Percentiles rank a stretch among this genome's conserved stretches.
These are phyloP conservation scores for Lineus longissimus DNA, from an alignment of 1,140 invertebrate species.

Conservation along the genomic window DNA sequence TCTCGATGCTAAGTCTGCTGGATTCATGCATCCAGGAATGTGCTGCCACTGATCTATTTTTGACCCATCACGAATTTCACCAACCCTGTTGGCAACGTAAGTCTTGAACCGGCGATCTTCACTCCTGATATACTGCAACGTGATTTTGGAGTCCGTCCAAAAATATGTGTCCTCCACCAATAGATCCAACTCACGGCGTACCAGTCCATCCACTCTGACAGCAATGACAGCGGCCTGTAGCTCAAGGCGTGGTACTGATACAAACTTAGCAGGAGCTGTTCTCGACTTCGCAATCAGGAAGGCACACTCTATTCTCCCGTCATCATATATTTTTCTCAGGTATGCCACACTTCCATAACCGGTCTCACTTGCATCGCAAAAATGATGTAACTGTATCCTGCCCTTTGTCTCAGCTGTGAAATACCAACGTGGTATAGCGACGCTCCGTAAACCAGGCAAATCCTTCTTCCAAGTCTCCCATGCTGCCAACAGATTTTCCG, in stretches of 20 bases:
- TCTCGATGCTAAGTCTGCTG: conserved; percentile 51
- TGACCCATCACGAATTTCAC: not conserved
- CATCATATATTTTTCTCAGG: not conserved
- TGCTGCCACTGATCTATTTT: conserved; percentile 35
- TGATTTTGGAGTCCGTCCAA: conserved; percentile 8
- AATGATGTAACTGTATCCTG: not conserved
- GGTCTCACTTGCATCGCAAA: conserved; percentile 10
- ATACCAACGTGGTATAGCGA: not conserved
- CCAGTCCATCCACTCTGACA: not conserved
- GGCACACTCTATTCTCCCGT: not conserved
- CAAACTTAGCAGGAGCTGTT: not conserved
- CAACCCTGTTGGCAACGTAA: conserved; percentile 2
- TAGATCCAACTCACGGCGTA: not conserved
- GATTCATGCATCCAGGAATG: conserved; percentile 47
- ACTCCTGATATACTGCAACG: not conserved
- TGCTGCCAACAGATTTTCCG: not conserved
- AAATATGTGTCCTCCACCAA: not conserved
- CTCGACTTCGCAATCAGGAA: not conserved
- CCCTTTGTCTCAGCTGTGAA: not conserved
- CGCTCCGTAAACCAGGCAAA: not conserved
- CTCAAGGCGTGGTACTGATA: conserved; percentile 7
- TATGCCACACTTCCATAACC: not conserved
- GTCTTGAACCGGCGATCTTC: conserved; percentile 13
- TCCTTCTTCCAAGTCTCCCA: not conserved
- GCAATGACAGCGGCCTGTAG: conserved; percentile 5